These are phyloP conservation scores for Erythrolamprus reginae DNA, from an alignment of 2,113 vertebrate genomes.

Conservation along the genomic window DNA sequence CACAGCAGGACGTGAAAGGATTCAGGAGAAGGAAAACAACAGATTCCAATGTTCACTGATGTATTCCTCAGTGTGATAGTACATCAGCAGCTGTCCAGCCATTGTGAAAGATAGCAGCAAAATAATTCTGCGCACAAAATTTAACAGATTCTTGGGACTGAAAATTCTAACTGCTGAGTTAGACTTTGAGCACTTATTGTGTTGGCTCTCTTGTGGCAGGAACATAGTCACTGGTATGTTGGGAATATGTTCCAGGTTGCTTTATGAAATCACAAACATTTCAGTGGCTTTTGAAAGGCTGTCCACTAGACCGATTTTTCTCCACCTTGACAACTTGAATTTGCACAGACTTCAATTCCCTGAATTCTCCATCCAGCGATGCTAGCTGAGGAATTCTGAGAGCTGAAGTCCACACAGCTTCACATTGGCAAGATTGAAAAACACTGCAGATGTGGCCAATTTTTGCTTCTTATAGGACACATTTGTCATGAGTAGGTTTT, in stretches of 20 bases:
- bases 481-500: no score
- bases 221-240: not conserved
- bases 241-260: not conserved
- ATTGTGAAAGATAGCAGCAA: constrained; percentile 1
- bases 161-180: not conserved
- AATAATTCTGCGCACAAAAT: constrained; percentile 2
- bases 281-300: no score
- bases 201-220: not conserved
- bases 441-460: not conserved
- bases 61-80: constrained; percentile 14
- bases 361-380: not conserved
- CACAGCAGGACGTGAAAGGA: constrained; percentile 11
- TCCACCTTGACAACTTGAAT: not conserved
- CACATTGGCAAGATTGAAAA: not conserved
- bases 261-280: not conserved
- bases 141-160: not conserved
- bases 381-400: not conserved
- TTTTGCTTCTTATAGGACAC: not conserved
- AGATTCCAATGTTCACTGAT: constrained; percentile 8
- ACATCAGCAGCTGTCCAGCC: constrained; percentile 3
- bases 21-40: not conserved
- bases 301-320: not conserved
- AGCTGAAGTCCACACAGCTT: not conserved
- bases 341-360: not conserved
- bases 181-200: not conserved